Percentiles rank a stretch among this genome's conserved stretches.
phyloP scores from a whole-genome alignment of 2,797 vertebrate genomes.

The Acropternis orthonyx region DNA sequence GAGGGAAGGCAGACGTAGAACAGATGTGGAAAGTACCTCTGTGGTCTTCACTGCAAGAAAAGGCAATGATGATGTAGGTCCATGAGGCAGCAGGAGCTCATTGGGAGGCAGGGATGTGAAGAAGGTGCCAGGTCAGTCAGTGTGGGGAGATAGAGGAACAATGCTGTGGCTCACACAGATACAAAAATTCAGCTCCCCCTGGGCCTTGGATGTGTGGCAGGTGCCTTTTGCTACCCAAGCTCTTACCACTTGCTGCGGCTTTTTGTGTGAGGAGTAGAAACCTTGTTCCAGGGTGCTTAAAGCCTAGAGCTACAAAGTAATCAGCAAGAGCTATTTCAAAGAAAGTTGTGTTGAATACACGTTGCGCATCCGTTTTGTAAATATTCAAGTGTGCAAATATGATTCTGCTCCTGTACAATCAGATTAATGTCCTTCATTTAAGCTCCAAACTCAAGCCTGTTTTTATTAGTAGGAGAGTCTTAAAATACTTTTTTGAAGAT shows the following conservation, averaged over 20 bases:
- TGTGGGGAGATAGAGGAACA: not conserved
- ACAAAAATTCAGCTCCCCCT: not conserved
- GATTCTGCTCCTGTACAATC: not conserved
- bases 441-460: not conserved
- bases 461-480: not conserved
- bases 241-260: not conserved
- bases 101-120: not conserved
- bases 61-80: not conserved
- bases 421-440: not conserved
- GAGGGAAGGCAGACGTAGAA: not conserved
- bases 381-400: not conserved
- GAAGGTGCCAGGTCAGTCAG: not conserved
- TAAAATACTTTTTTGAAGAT: not conserved
- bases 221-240: not conserved
- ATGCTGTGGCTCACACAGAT: not conserved
- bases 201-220: not conserved
- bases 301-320: not conserved
- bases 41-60: not conserved
- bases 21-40: not conserved
- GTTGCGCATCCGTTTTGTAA: not conserved
- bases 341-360: not conserved
- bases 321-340: not conserved
- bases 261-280: not conserved
- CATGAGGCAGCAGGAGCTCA: not conserved
- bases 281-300: not conserved